Conservation (phyloP, 1,140 invertebrate species). For the Drosophila ogumai region DNA sequence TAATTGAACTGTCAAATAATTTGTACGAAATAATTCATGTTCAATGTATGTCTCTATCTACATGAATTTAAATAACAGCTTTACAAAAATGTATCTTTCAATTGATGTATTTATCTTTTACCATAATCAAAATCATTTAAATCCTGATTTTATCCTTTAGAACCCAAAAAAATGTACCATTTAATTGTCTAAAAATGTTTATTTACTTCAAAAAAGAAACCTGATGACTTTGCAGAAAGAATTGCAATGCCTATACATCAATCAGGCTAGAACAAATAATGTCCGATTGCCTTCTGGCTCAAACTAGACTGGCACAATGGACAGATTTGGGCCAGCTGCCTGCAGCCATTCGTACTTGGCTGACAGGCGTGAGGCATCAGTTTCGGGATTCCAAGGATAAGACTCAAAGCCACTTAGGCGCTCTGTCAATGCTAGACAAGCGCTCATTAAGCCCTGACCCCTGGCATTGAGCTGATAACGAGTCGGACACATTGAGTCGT, state of each 20-base stretch:
- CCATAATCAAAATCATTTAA: background rate
- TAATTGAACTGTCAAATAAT: constrained; percentile 3
- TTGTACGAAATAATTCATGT: background rate
- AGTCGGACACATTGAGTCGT: constrained; percentile 44
- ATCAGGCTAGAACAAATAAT: constrained; percentile 3
- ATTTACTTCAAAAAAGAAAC: background rate
- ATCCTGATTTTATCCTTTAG: background rate
- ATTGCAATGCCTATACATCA: constrained; percentile 4
- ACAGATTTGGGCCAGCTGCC: constrained; percentile 39
- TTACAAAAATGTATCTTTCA: background rate
- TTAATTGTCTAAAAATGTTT: background rate
- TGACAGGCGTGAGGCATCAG: constrained; percentile 50
- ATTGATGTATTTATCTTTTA: background rate
- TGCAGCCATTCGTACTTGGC: constrained; percentile 19
- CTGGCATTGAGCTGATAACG: constrained; percentile 64
- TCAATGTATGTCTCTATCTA: background rate
- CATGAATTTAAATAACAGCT: background rate
- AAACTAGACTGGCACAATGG: constrained; percentile 8
- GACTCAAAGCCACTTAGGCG: constrained; percentile 67
- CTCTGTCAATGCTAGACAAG: constrained; percentile 75
- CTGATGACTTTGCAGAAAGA: constrained; percentile 1
- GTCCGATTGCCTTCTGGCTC: constrained; percentile 5
- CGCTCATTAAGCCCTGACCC: constrained; percentile 78
- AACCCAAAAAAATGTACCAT: background rate
- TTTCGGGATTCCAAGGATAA: constrained; percentile 45